Evolutionary conservation across 1,140 invertebrate species (phyloP), one percentile per base, ranked within the genome.

Genomic region (Sweltsa coloradensis): DNA sequence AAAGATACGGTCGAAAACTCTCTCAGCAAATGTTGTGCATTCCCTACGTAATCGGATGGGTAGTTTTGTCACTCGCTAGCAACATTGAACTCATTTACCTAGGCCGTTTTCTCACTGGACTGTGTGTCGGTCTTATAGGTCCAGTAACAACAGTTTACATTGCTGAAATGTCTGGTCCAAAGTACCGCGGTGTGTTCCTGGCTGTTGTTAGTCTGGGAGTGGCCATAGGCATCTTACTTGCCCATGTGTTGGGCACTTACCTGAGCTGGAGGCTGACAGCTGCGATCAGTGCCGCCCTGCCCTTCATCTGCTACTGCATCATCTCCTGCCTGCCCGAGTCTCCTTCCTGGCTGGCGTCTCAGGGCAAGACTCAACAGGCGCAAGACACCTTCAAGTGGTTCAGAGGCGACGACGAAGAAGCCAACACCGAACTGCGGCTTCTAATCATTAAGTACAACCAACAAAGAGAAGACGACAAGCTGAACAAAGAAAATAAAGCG

Each of bases 1-100:
- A 85, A 50, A 74, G 69, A 49, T 67, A 78, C 42, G 85, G 85
- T 4, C 64, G 85, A 43, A 76, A 73, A 55, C 64, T 57, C 6
- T 73, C 78, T 0, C 68, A 83, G 39, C 61, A 76, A 24, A 56
- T 80, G 9, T 61, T 76, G n/a, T 71, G 70, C 18, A 58, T 75
- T 0, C 74, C 81, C 0, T 79, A 75, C 39, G 54, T 79, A 0
- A 42, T 75, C n/a, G 81, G 82, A 11, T 88, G 82, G 80, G 53
- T 77, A 3, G 52, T 75, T 7, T 76, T 85, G 9, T 65, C 69
- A 19, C 62, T 72, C 34, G 65, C 75, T 2, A 53, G 63, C 2
- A 65, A 65, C 50, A 52, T 76, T 2, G 34, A 56, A 0, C 62
- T 69, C 7, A 62, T 86, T 16, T 67, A 81, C 24, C 53, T 71